Conservation (phyloP, 2,797 vertebrate species). For the Poeciliopsis gracilis region DNA sequence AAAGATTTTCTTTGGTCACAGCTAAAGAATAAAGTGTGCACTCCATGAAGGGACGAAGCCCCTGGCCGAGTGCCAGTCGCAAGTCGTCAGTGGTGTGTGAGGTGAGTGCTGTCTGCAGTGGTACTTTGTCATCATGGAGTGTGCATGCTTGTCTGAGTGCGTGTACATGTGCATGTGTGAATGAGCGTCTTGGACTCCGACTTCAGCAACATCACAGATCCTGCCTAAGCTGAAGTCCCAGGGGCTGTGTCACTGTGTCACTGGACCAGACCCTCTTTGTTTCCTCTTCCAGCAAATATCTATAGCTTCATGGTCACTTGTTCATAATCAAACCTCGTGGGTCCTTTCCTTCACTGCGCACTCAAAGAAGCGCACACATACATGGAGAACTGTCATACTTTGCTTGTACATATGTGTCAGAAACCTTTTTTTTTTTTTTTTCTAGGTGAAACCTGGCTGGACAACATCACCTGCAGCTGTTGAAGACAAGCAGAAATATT, state of each 20-base stretch:
- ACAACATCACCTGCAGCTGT: not conserved
- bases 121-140: conserved; percentile 55
- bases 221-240: conserved; percentile 56
- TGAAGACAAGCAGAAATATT: conserved; percentile 12
- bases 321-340: conserved; percentile 68
- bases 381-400: conserved; percentile 12
- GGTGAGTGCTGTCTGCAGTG: conserved; percentile 45
- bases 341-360: conserved; percentile 30
- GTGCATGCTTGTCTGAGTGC: conserved; percentile 12
- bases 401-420: conserved; percentile 8
- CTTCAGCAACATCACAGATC: conserved; percentile 59
- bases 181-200: conserved; percentile 34
- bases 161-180: conserved; percentile 26
- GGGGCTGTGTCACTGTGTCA: conserved; percentile 67
- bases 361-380: conserved; percentile 31
- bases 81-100: conserved; percentile 47
- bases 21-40: conserved; percentile 44
- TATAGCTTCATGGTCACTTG: conserved; percentile 47
- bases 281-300: conserved; percentile 50
- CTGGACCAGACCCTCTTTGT: conserved; percentile 47
- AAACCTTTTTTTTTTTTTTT: not conserved
- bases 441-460: not conserved
- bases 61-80: conserved; percentile 39
- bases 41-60: conserved; percentile 26
- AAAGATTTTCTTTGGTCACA: conserved; percentile 45